Percentiles rank a stretch among this genome's conserved stretches.
Conservation (phyloP, 2,113 vertebrate genomes). For the Corythornis vintsioides region DNA sequence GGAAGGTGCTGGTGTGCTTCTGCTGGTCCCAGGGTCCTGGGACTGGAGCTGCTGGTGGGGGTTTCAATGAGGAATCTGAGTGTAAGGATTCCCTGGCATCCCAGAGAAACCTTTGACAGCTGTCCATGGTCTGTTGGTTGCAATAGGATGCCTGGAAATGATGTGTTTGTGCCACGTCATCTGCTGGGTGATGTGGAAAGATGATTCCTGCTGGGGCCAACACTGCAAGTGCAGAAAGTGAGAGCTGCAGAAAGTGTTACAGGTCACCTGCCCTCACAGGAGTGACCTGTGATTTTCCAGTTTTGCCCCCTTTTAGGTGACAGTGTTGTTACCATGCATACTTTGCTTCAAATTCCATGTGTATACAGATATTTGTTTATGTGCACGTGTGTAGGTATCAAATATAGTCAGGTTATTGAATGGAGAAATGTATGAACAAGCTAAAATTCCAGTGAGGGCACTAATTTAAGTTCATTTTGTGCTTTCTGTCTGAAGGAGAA, state of each 20-base stretch:
- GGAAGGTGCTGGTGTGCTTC: neutral
- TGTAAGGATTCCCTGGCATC: neutral
- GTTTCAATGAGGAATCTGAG: neutral
- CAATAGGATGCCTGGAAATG: neutral
- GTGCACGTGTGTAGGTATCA: accelerated
- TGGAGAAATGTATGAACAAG: neutral
- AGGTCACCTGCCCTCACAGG: neutral
- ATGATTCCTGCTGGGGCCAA: neutral
- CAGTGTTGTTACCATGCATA: accelerated
- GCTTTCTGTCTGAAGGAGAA: neutral
- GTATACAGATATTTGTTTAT: neutral
- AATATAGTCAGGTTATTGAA: neutral
- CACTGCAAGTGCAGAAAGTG: accelerated
- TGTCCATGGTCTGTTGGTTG: neutral
- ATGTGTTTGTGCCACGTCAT: accelerated
- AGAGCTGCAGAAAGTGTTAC: neutral
- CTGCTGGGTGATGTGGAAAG: neutral
- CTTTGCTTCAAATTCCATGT: neutral
- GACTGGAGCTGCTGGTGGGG: neutral
- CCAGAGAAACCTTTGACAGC: neutral
- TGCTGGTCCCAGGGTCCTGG: neutral
- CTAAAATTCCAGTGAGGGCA: neutral
- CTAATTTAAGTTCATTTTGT: neutral
- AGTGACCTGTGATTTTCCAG: neutral
- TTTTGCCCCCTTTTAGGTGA: neutral